phyloP scores from a whole-genome alignment of 2,888 invertebrate genomes.

The Galerucella pusilla region DNA sequence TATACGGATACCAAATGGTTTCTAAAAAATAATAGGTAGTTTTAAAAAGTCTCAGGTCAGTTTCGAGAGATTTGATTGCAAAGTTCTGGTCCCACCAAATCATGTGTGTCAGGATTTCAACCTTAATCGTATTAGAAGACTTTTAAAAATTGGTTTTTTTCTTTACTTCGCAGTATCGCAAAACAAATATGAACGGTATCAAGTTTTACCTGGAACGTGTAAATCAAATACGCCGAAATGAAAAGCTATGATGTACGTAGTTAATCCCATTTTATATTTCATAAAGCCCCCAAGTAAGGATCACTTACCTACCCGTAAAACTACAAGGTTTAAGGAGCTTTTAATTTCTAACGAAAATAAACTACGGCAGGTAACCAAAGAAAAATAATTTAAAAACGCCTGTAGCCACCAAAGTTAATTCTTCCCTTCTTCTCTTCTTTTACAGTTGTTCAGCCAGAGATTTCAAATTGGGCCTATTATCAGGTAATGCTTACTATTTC shows the following conservation, averaged over 20 bases:
- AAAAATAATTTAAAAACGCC: slow-evolving; percentile 6
- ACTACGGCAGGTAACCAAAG: neutral
- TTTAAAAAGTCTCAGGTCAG: neutral
- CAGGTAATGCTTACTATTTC: too few relatives aligned
- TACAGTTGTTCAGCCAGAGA: too few relatives aligned
- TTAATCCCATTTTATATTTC: neutral
- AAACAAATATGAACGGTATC: neutral
- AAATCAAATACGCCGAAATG: neutral
- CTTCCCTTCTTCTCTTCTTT: neutral
- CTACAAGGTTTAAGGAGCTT: neutral
- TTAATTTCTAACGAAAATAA: neutral
- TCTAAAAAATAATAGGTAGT: neutral
- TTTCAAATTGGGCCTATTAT: too few relatives aligned
- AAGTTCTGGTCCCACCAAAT: neutral
- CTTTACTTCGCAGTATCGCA: neutral
- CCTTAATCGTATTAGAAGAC: neutral
- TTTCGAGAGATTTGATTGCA: neutral
- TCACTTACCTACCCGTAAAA: neutral
- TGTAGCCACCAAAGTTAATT: neutral
- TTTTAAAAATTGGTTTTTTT: neutral
- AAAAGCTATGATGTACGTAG: neutral
- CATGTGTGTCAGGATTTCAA: neutral
- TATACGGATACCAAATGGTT: neutral
- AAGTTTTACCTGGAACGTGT: neutral
- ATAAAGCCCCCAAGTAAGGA: neutral